Evolutionary conservation across 2,888 invertebrate species (phyloP).

Genomic region (Drosophila maculinotata): DNA sequence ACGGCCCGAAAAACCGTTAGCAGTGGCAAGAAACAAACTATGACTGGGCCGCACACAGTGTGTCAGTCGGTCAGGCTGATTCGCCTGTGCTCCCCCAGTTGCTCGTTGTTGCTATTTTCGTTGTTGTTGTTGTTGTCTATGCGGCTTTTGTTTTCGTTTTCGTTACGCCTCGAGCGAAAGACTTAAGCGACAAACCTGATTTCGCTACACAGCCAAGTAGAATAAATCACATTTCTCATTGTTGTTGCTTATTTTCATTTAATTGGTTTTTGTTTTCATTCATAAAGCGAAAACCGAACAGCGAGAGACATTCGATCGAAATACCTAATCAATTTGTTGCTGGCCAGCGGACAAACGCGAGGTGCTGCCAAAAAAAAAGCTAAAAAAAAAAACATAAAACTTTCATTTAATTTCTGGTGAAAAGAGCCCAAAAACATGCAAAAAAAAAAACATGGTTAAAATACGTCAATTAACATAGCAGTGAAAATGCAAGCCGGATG

Average conservation of each 20-base stretch:
- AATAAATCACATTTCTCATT: conserved; percentile 31
- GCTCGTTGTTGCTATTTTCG: conserved; percentile 15
- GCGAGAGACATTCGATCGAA: conserved; percentile 34
- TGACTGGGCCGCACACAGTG: conserved; percentile 50
- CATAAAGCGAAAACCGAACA: conserved; percentile 48
- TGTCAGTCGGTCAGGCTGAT: conserved; percentile 77
- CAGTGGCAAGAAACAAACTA: conserved; percentile 23
- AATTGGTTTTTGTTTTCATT: conserved; percentile 68
- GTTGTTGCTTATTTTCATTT: conserved; percentile 54
- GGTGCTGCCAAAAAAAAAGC: conserved; percentile 46
- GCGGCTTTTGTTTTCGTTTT: conserved; percentile 73
- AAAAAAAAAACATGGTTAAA: conserved; percentile 36
- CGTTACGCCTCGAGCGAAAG: conserved; percentile 76
- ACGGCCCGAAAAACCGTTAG: conserved; percentile 66
- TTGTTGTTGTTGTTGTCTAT: conserved; percentile 32
- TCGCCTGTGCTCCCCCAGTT: conserved; percentile 4
- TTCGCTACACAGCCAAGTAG: conserved; percentile 29
- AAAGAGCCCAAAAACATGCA: conserved; percentile 40
- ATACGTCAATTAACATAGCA: conserved; percentile 38
- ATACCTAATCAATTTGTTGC: conserved; percentile 48
- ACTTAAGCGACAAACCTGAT: conserved; percentile 71
- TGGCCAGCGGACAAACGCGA: conserved; percentile 25
- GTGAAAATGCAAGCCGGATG: conserved; percentile 49
- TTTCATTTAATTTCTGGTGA: conserved; percentile 70
- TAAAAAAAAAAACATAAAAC: conserved; percentile 37